phyloP scores from a whole-genome alignment of 2,113 vertebrate species.

The Epinephelus cyanopodus region DNA sequence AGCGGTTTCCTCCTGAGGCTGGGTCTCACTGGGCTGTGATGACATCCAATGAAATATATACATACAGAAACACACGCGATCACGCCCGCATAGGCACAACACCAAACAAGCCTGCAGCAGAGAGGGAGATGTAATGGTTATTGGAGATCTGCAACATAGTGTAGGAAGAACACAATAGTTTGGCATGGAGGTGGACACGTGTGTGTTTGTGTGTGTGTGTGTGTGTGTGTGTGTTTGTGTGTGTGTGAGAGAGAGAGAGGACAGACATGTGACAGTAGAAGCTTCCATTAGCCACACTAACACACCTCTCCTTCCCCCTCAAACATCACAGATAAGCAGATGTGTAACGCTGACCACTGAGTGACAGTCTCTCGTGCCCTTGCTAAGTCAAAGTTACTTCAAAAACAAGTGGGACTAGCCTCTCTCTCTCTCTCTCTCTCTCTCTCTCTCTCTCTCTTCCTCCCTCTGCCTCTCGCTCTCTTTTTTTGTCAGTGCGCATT shows the following conservation, averaged over 20 bases:
- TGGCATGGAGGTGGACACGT: conserved; percentile 20
- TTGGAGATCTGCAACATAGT: conserved; percentile 26
- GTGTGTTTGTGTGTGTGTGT: background rate
- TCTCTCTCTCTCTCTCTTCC: conserved; percentile 14
- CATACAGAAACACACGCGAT: background rate
- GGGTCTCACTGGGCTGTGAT: conserved; percentile 43
- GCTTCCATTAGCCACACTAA: conserved; percentile 2
- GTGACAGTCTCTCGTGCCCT: conserved; percentile 56
- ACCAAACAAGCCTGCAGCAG: background rate
- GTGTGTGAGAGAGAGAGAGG: background rate
- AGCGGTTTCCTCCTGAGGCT: conserved; percentile 17
- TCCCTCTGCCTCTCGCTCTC: conserved; percentile 19
- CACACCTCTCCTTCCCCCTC: background rate
- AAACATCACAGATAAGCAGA: background rate
- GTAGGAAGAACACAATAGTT: conserved; percentile 25
- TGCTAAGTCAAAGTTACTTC: conserved; percentile 67
- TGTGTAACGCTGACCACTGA: conserved; percentile 28
- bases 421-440: conserved; percentile 30
- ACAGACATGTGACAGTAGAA: conserved; percentile 30
- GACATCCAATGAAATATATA: conserved; percentile 55
- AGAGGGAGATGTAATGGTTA: background rate
- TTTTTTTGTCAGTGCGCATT: conserved; percentile 76
- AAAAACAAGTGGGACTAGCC: conserved; percentile 65
- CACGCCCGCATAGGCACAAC: background rate
- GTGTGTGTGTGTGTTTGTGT: background rate